Conservation (phyloP, 2,797 vertebrate species). For the Natrix natrix region DNA sequence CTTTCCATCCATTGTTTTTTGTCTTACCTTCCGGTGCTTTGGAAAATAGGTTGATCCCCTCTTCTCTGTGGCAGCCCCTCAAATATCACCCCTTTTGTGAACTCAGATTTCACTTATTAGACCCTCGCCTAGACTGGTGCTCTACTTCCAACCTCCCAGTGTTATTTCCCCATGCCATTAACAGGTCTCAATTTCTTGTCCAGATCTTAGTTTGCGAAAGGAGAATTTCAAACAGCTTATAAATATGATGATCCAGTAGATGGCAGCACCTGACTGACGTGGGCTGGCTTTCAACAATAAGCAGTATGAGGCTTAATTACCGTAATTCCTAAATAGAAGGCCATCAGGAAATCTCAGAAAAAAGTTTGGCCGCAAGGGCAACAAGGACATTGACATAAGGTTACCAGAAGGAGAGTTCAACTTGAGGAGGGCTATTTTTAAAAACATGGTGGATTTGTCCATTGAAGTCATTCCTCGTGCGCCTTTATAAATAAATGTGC, state of each 20-base stretch:
- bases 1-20: not conserved
- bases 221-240: not conserved
- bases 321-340: not conserved
- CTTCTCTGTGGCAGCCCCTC: too few species aligned
- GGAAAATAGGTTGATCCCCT: not conserved
- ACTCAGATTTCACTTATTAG: not conserved
- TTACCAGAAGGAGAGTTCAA: not conserved
- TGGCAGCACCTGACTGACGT: not conserved
- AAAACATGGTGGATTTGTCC: not conserved
- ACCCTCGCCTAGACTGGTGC: not conserved
- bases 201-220: not conserved
- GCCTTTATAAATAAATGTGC: not conserved
- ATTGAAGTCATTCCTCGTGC: not conserved
- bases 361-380: not conserved
- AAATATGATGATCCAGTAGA: not conserved
- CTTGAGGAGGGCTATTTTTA: not conserved
- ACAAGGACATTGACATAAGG: not conserved
- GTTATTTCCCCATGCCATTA: not conserved
- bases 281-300: not conserved
- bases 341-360: not conserved
- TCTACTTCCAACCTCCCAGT: not conserved
- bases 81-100: not conserved
- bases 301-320: not conserved
- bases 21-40: not conserved
- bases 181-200: not conserved